Conservation (phyloP, 2,797 vertebrate species). For the Holocentrus rufus region DNA sequence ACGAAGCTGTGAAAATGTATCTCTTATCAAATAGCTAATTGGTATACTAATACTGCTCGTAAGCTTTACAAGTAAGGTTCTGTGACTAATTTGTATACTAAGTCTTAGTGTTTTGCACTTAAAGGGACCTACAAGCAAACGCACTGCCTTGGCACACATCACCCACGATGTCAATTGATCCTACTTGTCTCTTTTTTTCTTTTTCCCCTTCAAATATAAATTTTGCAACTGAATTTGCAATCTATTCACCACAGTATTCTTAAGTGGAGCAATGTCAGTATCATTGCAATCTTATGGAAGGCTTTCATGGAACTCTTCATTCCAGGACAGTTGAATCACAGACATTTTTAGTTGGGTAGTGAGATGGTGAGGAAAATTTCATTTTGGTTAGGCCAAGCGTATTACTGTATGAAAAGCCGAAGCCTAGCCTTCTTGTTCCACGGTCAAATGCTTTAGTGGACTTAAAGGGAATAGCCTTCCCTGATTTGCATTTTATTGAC, state of each 20-base stretch:
- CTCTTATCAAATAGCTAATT: neutral
- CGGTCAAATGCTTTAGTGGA: conserved; percentile 38
- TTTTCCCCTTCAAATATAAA: neutral
- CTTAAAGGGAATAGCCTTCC: conserved; percentile 9
- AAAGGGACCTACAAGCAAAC: neutral
- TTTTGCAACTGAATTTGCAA: neutral
- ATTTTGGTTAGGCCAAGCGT: conserved; percentile 20
- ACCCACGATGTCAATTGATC: neutral
- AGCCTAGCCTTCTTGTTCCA: conserved; percentile 45
- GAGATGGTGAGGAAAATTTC: conserved; percentile 39
- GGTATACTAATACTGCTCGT: neutral
- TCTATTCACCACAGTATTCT: neutral
- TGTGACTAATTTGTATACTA: neutral
- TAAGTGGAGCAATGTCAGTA: neutral
- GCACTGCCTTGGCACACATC: neutral
- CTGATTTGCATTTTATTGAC: conserved; percentile 58
- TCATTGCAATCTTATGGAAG: neutral
- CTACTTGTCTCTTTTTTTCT: neutral
- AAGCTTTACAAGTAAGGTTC: neutral
- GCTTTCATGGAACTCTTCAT: conserved; percentile 2
- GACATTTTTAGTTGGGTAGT: conserved; percentile 23
- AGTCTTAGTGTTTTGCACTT: neutral
- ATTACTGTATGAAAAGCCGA: conserved; percentile 21
- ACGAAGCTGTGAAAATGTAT: neutral
- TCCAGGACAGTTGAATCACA: conserved; percentile 18